phyloP scores from a whole-genome alignment of 2,888 invertebrate genomes.

The Litoditis marina region DNA sequence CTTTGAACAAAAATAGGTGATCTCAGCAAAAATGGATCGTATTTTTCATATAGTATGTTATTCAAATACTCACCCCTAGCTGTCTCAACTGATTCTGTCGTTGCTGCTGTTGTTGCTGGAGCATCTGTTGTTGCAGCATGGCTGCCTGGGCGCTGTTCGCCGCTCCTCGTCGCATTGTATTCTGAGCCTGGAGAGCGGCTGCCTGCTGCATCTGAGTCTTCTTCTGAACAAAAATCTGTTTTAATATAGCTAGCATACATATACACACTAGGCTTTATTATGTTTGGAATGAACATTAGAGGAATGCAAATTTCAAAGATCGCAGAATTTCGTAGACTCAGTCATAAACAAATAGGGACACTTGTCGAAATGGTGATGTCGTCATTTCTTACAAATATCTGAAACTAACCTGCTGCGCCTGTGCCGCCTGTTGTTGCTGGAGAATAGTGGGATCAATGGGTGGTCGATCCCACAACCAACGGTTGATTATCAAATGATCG shows the following conservation, averaged over 20 bases:
- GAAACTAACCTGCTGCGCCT: slow-evolving; percentile 13
- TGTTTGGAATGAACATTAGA: too few species aligned
- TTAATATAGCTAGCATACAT: not conserved
- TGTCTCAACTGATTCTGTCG: slow-evolving; percentile 22
- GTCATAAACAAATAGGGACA: too few species aligned
- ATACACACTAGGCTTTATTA: too few species aligned
- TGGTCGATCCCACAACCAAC: slow-evolving; percentile 60
- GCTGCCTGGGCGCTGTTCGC: not conserved
- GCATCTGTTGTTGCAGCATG: slow-evolving; percentile 23
- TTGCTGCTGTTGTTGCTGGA: slow-evolving; percentile 23
- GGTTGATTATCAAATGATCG: slow-evolving; percentile 45
- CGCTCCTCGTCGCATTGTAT: not conserved
- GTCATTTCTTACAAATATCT: too few species aligned
- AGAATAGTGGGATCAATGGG: slow-evolving; percentile 55
- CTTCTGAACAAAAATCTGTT: slow-evolving; percentile 10
- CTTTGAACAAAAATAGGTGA: too few species aligned
- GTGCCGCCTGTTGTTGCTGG: slow-evolving; percentile 48
- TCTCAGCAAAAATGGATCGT: too few species aligned
- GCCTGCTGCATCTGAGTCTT: slow-evolving; percentile 14
- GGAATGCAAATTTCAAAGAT: not conserved
- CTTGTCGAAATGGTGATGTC: too few species aligned
- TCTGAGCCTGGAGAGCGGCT: slow-evolving; percentile 11
- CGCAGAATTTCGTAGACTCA: too few species aligned
- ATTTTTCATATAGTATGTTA: too few species aligned
- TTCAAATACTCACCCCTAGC: slow-evolving; percentile 11